These are phyloP conservation scores for Orchestia grillus DNA, from an alignment of 1,140 invertebrate genomes.

Conservation along the genomic window DNA sequence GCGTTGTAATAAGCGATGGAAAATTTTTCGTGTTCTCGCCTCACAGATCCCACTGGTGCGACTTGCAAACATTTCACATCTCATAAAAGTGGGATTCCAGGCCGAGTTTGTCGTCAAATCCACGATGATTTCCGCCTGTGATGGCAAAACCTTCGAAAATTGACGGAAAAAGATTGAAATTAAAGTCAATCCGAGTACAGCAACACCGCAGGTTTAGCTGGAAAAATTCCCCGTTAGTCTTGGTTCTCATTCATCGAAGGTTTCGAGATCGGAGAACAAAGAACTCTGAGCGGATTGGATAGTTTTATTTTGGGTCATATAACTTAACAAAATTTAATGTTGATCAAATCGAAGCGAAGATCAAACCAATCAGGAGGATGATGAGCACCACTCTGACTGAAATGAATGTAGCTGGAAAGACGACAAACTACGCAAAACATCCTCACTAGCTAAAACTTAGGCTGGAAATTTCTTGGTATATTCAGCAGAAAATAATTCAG, in stretches of 20 bases:
- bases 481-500: neutral
- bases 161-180: no score
- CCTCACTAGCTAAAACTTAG: neutral
- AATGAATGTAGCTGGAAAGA: neutral
- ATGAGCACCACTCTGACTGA: neutral
- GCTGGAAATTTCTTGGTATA: neutral
- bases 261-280: neutral
- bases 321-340: neutral
- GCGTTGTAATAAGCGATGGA: no score
- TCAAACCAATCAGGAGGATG: neutral
- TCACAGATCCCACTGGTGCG: no score
- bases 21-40: no score
- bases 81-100: no score
- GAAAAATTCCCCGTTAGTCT: neutral
- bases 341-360: neutral
- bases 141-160: no score
- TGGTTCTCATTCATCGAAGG: neutral
- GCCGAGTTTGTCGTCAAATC: no score
- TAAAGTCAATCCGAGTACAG: neutral
- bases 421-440: neutral
- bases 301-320: neutral
- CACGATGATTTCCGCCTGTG: no score
- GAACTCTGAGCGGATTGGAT: neutral
- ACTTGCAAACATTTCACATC: no score
- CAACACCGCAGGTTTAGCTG: neutral